Base-by-base conservation (phyloP, 2,797 vertebrate species). In the Enteromius mattozi region DNA sequence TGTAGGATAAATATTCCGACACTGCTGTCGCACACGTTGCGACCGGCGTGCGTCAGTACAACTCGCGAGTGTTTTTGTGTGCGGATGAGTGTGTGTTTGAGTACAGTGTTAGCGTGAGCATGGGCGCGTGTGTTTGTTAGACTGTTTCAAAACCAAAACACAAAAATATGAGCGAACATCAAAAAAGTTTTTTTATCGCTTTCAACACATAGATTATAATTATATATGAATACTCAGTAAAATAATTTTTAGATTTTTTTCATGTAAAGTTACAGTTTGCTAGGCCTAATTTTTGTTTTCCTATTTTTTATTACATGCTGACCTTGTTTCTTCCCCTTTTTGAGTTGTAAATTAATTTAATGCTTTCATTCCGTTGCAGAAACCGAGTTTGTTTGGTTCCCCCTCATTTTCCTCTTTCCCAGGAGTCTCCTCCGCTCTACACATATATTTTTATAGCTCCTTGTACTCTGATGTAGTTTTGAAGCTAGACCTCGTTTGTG, bases 121-220 rank as follows among this genome's bases (percentile, higher is more conserved):
- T 78, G 84, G 59, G 87, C 87, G 88, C n/a, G 90, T 56, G 91
- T 91, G 92, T 86, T 90, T 94, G 92, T 94, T 95, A 95, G 94
- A 94, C 92, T 92, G 92, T 94, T 95, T 94, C 92, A 93, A 95
- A 94, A 95, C 95, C 94, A 96, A 96, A 96, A 95, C 93, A 95
- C 93, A 49, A 92, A 94, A 95, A 94, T 94, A 93, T 93, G 93
- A 94, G 93, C 90, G 91, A 94, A 93, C 94, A 95, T 95, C 90
- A 94, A 93, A 88, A 94, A 93, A 89, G 89, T 94, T 95, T 92
- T 91, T 95, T 91, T 94, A 95, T 94, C 89, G 91, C 92, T 94
- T 94, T 94, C 91, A 89, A 93, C 93, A 93, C 94, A 95, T 94
- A 95, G 94, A 95, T 94, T 93, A 95, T 94, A 94, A 89, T 88